phyloP scores from a whole-genome alignment of 30 jellyfish, hydroid and myxozoan species.

The Nemopilema nomurai region DNA sequence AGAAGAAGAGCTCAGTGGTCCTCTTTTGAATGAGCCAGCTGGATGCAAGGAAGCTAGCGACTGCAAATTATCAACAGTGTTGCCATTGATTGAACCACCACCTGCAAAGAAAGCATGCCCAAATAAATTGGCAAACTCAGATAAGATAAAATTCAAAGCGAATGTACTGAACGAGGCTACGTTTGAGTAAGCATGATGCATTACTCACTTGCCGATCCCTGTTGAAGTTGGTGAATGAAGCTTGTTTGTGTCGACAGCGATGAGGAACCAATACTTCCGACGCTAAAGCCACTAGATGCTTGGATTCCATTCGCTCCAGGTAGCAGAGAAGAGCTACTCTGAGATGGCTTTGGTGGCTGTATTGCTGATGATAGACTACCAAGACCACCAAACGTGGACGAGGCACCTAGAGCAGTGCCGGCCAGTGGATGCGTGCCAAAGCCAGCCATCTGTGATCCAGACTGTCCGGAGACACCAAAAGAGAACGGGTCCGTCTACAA shows the following conservation, averaged over 20 bases:
- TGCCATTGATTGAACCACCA: constrained; percentile 24
- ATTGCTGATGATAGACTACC: constrained; percentile 78
- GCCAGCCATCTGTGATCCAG: constrained; percentile 65
- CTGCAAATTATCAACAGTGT: constrained; percentile 57
- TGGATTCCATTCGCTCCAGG: constrained; percentile 58
- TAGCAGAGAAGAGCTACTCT: constrained; percentile 26
- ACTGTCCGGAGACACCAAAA: constrained; percentile 46
- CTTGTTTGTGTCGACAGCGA: constrained; percentile 47
- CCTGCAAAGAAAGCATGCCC: background rate
- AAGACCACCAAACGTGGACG: constrained; percentile 74
- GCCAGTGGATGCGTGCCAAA: constrained; percentile 76
- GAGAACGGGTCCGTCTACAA: constrained; percentile 58
- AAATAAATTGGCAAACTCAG: no score
- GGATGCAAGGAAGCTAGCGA: constrained; percentile 28
- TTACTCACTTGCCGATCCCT: constrained; percentile 36
- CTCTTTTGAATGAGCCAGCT: constrained; percentile 50
- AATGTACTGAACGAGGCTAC: background rate
- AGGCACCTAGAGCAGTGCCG: constrained; percentile 74
- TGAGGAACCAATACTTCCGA: constrained; percentile 31
- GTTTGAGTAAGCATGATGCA: background rate
- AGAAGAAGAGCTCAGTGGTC: constrained; percentile 17
- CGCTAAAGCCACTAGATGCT: constrained; percentile 32
- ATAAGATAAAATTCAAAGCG: no score
- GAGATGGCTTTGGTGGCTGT: constrained; percentile 70
- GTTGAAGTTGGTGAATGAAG: constrained; percentile 56